Conservation (phyloP, 2,797 vertebrate species). For the Sardinella longiceps region DNA sequence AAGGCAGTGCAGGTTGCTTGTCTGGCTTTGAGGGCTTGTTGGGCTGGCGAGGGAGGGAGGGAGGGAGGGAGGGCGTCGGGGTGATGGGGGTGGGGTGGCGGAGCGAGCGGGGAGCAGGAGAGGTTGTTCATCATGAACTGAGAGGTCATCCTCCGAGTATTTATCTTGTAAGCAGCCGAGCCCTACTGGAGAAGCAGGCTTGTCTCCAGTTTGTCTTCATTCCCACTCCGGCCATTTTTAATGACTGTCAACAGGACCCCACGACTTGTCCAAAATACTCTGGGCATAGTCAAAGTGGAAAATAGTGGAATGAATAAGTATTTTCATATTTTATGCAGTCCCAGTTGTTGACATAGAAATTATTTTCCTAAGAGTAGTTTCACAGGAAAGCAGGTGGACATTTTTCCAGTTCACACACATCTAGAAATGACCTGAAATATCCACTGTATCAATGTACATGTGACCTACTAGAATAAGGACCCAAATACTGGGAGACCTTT, state of each 20-base stretch:
- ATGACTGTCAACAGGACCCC: conserved; percentile 61
- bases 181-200: conserved; percentile 62
- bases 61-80: neutral
- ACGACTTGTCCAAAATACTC: conserved; percentile 42
- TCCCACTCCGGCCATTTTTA: conserved; percentile 70
- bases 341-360: neutral
- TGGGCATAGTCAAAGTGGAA: conserved; percentile 44
- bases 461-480: conserved; percentile 7
- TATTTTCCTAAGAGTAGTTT: neutral
- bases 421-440: conserved; percentile 4
- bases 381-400: neutral
- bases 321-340: conserved; percentile 11
- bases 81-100: conserved; percentile 31
- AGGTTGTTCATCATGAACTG: conserved; percentile 68
- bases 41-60: too few relatives aligned
- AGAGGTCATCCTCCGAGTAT: conserved; percentile 63
- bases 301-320: conserved; percentile 39
- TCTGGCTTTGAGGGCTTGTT: neutral
- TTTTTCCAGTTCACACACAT: neutral
- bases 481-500: neutral
- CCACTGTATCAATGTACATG: neutral
- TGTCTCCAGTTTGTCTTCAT: conserved; percentile 73
- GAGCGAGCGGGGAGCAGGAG: conserved; percentile 40
- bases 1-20: neutral
- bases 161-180: conserved; percentile 71